Conservation (phyloP, 2,888 invertebrate species). For the Melolontha melolontha region DNA sequence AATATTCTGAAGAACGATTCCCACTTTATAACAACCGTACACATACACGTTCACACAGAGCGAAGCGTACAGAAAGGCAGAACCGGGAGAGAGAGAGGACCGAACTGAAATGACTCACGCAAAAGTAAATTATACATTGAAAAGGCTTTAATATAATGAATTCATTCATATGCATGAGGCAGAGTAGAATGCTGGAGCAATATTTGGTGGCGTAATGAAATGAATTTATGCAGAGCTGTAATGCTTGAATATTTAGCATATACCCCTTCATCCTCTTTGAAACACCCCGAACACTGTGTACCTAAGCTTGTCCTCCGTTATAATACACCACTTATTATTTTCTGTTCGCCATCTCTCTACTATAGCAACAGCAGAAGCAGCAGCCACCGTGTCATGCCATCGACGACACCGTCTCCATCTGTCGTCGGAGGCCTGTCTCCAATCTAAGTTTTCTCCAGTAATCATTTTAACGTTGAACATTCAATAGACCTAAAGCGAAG, state of each 20-base stretch:
- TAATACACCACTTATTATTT: constrained; percentile 57
- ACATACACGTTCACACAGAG: background rate
- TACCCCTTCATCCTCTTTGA: constrained; percentile 75
- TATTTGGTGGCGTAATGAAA: constrained; percentile 75
- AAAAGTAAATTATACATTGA: constrained; percentile 77
- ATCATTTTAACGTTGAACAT: constrained; percentile 5
- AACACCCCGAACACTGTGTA: constrained; percentile 62
- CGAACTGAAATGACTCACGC: constrained; percentile 73
- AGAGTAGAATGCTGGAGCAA: constrained; percentile 69
- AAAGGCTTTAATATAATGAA: constrained; percentile 76
- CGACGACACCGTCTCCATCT: constrained; percentile 5
- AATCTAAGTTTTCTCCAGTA: background rate
- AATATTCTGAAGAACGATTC: constrained; percentile 61
- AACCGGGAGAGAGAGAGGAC: constrained; percentile 55
- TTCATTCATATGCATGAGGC: constrained; percentile 75
- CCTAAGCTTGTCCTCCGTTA: constrained; percentile 64
- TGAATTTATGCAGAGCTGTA: constrained; percentile 76
- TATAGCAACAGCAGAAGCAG: constrained; percentile 2
- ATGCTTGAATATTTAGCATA: constrained; percentile 72
- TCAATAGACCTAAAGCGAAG: no score
- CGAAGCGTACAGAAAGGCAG: background rate
- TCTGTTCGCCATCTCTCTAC: constrained; percentile 45
- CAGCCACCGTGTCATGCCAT: constrained; percentile 13
- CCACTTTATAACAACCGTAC: constrained; percentile 59
- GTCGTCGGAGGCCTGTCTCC: background rate